phyloP scores from a whole-genome alignment of 2,797 vertebrate genomes.

The Trichosurus vulpecula region DNA sequence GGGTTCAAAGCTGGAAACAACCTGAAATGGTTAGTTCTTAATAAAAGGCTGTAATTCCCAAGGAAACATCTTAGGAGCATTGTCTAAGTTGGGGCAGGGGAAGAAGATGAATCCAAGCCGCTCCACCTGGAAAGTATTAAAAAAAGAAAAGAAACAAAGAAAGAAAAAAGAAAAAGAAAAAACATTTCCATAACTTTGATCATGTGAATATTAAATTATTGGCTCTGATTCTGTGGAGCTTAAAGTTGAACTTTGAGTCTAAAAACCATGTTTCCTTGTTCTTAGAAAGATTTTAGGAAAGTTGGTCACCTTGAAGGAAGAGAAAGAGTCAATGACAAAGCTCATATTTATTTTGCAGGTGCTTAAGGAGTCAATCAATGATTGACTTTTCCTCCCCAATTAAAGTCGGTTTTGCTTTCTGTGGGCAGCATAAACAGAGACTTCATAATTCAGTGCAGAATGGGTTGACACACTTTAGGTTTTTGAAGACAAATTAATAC shows the following conservation, averaged over 20 bases:
- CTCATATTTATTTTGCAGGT: neutral
- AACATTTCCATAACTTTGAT: neutral
- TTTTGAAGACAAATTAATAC: slow-evolving; percentile 50
- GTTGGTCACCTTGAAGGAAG: slow-evolving; percentile 1
- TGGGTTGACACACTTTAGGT: slow-evolving; percentile 4
- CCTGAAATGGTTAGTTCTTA: neutral
- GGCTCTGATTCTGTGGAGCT: neutral
- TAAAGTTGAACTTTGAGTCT: neutral
- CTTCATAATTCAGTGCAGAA: slow-evolving; percentile 47
- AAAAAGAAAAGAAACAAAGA: neutral
- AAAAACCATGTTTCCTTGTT: neutral
- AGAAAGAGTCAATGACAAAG: neutral
- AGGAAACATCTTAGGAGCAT: neutral
- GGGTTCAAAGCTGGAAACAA: neutral
- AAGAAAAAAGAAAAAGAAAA: fast-evolving
- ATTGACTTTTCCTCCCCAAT: neutral
- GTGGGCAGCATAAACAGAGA: slow-evolving; percentile 25
- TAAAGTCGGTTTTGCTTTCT: slow-evolving; percentile 24
- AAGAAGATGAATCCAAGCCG: neutral
- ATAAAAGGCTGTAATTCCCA: neutral
- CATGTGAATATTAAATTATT: neutral
- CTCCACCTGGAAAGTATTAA: neutral
- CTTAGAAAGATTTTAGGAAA: neutral
- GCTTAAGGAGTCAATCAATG: neutral
- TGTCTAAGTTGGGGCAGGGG: neutral